Base-by-base conservation (phyloP, 1,140 invertebrate species). In the Medauroidea extradentata region DNA sequence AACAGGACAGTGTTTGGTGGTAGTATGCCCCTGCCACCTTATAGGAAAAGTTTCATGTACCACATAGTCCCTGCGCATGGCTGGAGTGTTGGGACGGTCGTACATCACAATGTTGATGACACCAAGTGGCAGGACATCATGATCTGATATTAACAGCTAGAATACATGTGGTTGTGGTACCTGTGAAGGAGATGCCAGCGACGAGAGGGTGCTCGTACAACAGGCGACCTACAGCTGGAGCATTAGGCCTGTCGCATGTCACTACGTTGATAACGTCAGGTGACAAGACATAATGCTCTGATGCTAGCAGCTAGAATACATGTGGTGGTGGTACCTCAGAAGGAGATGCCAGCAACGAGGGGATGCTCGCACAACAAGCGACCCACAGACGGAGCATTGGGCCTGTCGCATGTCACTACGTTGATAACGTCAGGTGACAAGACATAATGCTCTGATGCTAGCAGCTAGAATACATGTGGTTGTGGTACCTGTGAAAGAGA, bases 401-500 rank as follows among this genome's bases (percentile, higher is more conserved):
- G 72, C 53, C 85, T 76, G 23, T 87, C 87, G 44, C 86, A 82
- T 24, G 98, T 96, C 0, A 99, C 73, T 24, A 99, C 86, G 79
- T 99, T 99, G 7, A 99, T 78, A 0, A 96, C 83, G 19, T 91
- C 91, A 59, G 83, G 78, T 0, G 91, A 91, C 59, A 94, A n/a
- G n/a, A n/a, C n/a, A n/a, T n/a, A n/a, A n/a, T n/a, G n/a, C n/a
- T n/a, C n/a, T n/a, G n/a, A n/a, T n/a, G n/a, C n/a, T n/a, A n/a
- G n/a, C n/a, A n/a, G n/a, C n/a, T n/a, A n/a, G n/a, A n/a, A n/a
- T n/a, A n/a, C n/a, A n/a, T n/a, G n/a, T n/a, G n/a, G n/a, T n/a
- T n/a, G n/a, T n/a, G n/a, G n/a, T n/a, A 67, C 86, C 87, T 14
- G 98, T 99, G 70, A 99, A 99, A 4, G 96, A 98, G 25, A 99